A percentile compares a stretch with the other conserved stretches of the same genome.
These are phyloP conservation scores for Cremastinae sp. DNA, from an alignment of 2,888 invertebrate species.

Conservation along the genomic window DNA sequence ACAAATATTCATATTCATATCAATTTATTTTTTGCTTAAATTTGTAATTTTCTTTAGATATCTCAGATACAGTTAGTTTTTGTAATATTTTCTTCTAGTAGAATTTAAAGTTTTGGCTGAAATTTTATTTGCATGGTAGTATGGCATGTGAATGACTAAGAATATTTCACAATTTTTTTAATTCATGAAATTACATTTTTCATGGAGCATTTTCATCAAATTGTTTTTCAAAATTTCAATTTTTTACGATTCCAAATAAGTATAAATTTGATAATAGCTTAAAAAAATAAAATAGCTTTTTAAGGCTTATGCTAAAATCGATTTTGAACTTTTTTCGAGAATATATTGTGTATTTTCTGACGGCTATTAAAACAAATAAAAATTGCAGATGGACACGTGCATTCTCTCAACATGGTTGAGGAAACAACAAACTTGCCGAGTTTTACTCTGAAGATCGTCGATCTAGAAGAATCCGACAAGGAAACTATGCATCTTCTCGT, in stretches of 20 bases:
- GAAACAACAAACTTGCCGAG: slow-evolving; percentile 86
- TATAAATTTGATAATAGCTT: background rate
- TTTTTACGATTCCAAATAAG: background rate
- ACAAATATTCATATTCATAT: slow-evolving; percentile 41
- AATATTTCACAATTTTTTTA: slow-evolving; percentile 15
- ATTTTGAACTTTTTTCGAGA: slow-evolving; percentile 2
- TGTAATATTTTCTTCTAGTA: no score
- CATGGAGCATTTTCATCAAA: no score
- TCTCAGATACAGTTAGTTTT: no score
- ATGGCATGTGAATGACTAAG: slow-evolving; percentile 47
- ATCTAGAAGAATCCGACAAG: slow-evolving; percentile 95
- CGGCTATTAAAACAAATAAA: slow-evolving; percentile 8
- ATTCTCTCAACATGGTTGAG: slow-evolving; percentile 90
- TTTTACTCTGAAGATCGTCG: slow-evolving; percentile 92
- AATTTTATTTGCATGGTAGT: slow-evolving; percentile 33
- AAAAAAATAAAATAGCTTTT: background rate
- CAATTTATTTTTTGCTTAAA: slow-evolving; percentile 55
- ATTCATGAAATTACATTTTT: no score
- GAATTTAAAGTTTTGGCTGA: slow-evolving; percentile 2
- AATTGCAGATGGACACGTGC: slow-evolving; percentile 88
- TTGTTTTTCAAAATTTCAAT: no score
- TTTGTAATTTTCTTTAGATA: slow-evolving; percentile 54
- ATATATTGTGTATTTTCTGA: background rate
- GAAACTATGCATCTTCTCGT: slow-evolving; percentile 97
- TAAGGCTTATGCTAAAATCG: slow-evolving; percentile 39